Evolutionary conservation across 2,797 vertebrate genomes (phyloP).

Genomic region (Neopelma chrysocephalum): DNA sequence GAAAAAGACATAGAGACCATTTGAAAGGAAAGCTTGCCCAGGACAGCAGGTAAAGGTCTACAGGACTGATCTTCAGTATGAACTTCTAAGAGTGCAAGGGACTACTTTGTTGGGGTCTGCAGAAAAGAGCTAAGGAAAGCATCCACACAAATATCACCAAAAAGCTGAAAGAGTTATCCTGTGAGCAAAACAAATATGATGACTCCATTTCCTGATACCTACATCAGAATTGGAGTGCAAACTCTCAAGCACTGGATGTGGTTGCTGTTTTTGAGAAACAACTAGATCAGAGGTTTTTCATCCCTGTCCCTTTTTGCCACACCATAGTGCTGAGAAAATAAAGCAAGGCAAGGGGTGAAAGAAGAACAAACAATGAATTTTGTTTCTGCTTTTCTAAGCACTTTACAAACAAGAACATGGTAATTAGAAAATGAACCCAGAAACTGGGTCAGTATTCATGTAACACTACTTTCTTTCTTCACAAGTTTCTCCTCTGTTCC

Average conservation of each 20-base stretch:
- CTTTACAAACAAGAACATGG: background rate
- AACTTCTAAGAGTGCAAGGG: background rate
- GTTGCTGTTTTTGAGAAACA: background rate
- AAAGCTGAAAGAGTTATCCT: background rate
- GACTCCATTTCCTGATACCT: background rate
- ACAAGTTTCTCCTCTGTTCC: background rate
- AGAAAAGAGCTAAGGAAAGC: background rate
- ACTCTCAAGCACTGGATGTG: background rate
- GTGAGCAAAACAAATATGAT: background rate
- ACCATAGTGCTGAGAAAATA: background rate
- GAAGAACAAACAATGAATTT: background rate
- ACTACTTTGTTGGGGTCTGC: background rate
- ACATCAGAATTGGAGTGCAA: background rate
- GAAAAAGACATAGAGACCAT: background rate
- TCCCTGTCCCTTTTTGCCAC: background rate
- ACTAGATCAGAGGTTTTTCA: background rate
- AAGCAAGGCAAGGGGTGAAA: background rate
- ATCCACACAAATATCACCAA: background rate
- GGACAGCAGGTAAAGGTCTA: background rate
- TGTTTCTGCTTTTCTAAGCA: conserved; percentile 17
- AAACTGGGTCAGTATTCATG: background rate
- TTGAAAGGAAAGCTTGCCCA: background rate
- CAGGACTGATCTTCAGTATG: background rate
- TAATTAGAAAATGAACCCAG: background rate
- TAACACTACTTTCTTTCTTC: background rate